Conservation (phyloP, 2,888 invertebrate genomes). For the Clepsis dumicolana region DNA sequence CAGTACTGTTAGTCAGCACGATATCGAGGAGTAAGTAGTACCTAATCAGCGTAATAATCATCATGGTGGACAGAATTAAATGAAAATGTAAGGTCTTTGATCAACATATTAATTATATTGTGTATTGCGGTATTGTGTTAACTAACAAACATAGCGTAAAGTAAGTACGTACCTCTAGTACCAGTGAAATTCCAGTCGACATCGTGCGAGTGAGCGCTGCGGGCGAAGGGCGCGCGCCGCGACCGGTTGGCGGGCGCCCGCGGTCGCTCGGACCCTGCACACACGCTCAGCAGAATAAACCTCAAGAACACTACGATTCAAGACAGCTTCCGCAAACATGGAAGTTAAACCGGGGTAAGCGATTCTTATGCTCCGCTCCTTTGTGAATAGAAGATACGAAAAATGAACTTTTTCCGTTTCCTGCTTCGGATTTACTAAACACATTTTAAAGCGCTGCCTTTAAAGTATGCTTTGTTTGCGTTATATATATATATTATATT, state of each 20-base stretch:
- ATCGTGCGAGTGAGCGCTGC: constrained; percentile 74
- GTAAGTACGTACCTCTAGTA: constrained; percentile 68
- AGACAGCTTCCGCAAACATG: constrained; percentile 31
- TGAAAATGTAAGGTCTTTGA: neutral
- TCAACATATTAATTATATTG: neutral
- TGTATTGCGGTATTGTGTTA: neutral
- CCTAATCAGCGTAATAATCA: too few species aligned
- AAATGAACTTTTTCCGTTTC: constrained; percentile 23
- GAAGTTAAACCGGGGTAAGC: constrained; percentile 31
- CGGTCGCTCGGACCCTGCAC: constrained; percentile 66
- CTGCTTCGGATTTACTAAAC: constrained; percentile 26
- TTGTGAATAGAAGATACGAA: constrained; percentile 41
- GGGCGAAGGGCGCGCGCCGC: constrained; percentile 74
- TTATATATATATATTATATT: neutral
- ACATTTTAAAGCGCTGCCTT: neutral
- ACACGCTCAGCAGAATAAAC: constrained; percentile 43
- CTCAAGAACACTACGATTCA: constrained; percentile 30
- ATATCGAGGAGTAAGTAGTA: too few species aligned
- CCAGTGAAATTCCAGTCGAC: constrained; percentile 82
- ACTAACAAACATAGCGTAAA: neutral
- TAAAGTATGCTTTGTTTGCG: neutral
- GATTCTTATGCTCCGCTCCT: constrained; percentile 30
- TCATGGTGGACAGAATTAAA: too few species aligned
- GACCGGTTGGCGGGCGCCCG: constrained; percentile 72
- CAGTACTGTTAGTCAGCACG: too few species aligned